A percentile compares a stretch with the other conserved stretches of the same genome.
Conservation (phyloP, 2,888 invertebrate species). For the Zeuzera pyrina region DNA sequence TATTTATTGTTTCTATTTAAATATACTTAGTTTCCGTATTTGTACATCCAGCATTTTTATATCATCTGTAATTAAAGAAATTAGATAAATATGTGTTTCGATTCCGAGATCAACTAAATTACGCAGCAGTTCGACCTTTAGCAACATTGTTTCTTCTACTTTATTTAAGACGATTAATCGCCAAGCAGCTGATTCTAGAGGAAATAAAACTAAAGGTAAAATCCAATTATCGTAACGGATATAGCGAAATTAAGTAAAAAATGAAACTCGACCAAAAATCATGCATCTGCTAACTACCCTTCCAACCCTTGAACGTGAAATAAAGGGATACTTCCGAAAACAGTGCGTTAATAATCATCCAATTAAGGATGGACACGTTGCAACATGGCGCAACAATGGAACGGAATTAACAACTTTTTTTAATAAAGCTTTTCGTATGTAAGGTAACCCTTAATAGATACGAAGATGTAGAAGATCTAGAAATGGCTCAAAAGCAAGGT, state of each 20-base stretch:
- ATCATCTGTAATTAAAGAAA: not conserved
- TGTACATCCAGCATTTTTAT: not conserved
- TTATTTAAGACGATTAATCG: constrained; percentile 32
- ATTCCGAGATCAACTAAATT: not conserved
- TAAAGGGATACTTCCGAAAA: constrained; percentile 24
- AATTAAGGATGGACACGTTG: constrained; percentile 38
- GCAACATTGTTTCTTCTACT: too few relatives aligned
- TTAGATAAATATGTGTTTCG: not conserved
- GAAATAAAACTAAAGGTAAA: constrained; percentile 29
- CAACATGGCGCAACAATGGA: constrained; percentile 28
- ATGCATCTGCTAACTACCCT: constrained; percentile 61
- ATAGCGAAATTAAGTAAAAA: constrained; percentile 35
- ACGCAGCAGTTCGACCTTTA: too few relatives aligned
- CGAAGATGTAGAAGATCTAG: too few relatives aligned
- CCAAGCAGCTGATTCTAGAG: constrained; percentile 30
- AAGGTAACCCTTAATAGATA: constrained; percentile 1
- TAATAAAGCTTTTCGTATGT: constrained; percentile 5
- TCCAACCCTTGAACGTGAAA: constrained; percentile 17
- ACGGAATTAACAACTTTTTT: constrained; percentile 5
- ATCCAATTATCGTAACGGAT: constrained; percentile 47
- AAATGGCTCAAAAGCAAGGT: too few relatives aligned
- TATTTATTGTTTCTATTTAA: not conserved
- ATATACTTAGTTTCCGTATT: not conserved
- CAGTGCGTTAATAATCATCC: constrained; percentile 42
- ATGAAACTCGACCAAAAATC: constrained; percentile 48